These are phyloP conservation scores for Sclerodermus sp. DNA, from an alignment of 2,888 invertebrate species.

Conservation along the genomic window DNA sequence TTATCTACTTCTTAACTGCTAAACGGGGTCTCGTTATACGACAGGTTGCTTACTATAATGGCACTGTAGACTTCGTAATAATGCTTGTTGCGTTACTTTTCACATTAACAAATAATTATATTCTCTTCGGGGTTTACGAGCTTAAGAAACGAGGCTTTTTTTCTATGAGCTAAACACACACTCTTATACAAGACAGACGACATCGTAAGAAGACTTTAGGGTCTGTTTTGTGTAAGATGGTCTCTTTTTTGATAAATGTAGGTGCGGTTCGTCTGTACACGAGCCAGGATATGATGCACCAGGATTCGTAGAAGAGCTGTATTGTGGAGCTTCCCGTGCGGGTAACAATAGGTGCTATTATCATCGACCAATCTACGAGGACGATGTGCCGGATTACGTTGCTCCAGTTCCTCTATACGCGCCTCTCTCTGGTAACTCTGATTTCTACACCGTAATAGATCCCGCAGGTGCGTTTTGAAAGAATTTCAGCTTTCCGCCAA, in stretches of 20 bases:
- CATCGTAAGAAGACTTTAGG: conserved; percentile 12
- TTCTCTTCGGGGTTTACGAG: no score
- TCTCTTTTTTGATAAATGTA: conserved; percentile 12
- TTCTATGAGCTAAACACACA: no score
- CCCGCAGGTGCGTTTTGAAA: no score
- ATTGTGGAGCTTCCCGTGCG: conserved; percentile 39
- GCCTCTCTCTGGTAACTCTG: conserved; percentile 43
- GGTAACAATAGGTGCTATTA: conserved; percentile 37
- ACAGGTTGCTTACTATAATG: no score
- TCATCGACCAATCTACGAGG: conserved; percentile 50
- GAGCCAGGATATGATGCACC: conserved; percentile 49
- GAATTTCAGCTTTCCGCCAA: no score
- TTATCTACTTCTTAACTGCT: no score
- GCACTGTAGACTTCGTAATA: no score
- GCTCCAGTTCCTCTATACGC: conserved; percentile 45
- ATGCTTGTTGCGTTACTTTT: no score
- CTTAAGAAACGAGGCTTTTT: no score
- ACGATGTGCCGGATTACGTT: conserved; percentile 41
- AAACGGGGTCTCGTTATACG: no score
- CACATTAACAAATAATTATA: no score
- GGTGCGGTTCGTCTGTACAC: conserved; percentile 34
- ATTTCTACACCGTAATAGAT: conserved; percentile 7
- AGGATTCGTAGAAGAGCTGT: conserved; percentile 47
- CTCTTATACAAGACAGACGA: no score
- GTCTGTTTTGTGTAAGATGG: not conserved